Evolutionary conservation across 2,113 vertebrate species (phyloP).

Genomic region (Myotis brandtii): DNA sequence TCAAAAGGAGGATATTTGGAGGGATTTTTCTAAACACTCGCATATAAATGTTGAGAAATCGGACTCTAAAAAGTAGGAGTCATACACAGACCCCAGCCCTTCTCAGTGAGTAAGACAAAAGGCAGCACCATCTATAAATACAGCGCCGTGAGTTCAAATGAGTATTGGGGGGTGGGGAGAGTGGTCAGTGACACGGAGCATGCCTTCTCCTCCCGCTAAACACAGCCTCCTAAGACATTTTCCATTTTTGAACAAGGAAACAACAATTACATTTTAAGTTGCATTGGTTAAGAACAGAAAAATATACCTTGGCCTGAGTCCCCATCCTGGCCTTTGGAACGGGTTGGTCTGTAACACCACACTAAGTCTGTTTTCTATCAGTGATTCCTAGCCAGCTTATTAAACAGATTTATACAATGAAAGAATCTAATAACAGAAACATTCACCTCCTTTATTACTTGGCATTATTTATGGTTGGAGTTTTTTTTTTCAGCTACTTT

Average conservation of each 20-base stretch:
- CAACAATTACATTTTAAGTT: constrained; percentile 86
- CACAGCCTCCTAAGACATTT: constrained; percentile 73
- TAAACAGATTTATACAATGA: constrained; percentile 93
- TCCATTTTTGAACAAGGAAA: constrained; percentile 86
- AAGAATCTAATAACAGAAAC: constrained; percentile 92
- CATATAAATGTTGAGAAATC: constrained; percentile 81
- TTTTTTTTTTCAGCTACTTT: constrained; percentile 88
- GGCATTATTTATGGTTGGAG: constrained; percentile 89
- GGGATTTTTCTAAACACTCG: constrained; percentile 83
- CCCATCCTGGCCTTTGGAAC: constrained; percentile 80
- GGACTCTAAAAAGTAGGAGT: constrained; percentile 80
- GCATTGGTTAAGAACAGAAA: constrained; percentile 84
- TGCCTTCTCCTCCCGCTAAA: constrained; percentile 57
- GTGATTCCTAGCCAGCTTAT: constrained; percentile 89
- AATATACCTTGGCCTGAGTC: constrained; percentile 84
- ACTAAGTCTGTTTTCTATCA: constrained; percentile 92
- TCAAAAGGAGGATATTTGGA: constrained; percentile 84
- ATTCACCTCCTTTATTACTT: constrained; percentile 91
- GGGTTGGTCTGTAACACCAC: constrained; percentile 88
- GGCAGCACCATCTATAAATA: constrained; percentile 77
- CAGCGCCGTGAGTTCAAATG: constrained; percentile 60
- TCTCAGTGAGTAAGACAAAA: constrained; percentile 83
- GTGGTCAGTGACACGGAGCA: neutral
- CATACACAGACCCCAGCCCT: constrained; percentile 79
- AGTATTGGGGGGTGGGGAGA: neutral